Percentiles rank a stretch among this genome's conserved stretches.
phyloP scores from a whole-genome alignment of 2,888 invertebrate genomes.

The Cryptocephalus primarius region DNA sequence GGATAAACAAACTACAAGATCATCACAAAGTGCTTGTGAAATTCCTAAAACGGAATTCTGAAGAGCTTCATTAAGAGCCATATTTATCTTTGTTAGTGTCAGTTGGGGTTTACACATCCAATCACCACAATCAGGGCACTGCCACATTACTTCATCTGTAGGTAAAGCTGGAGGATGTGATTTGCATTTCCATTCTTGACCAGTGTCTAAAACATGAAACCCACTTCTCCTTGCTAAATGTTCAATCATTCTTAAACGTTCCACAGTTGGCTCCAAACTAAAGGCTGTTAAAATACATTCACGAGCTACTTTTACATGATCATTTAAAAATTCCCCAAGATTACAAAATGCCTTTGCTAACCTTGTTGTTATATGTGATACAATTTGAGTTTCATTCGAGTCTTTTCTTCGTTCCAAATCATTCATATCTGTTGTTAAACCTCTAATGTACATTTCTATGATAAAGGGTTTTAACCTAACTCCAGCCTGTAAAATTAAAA shows the following conservation, averaged over 20 bases:
- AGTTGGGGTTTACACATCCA: constrained; percentile 32
- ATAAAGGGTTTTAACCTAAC: constrained; percentile 48
- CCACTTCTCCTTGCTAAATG: constrained; percentile 42
- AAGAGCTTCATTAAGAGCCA: constrained; percentile 36
- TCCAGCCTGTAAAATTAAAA: constrained; percentile 19
- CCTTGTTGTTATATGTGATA: constrained; percentile 46
- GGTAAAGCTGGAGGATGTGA: constrained; percentile 29
- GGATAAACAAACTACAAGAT: constrained; percentile 57
- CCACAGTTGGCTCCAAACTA: constrained; percentile 56
- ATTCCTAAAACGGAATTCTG: constrained; percentile 53
- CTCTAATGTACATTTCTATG: constrained; percentile 62
- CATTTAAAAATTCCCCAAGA: constrained; percentile 48
- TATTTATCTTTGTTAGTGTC: constrained; percentile 28
- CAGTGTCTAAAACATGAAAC: constrained; percentile 35
- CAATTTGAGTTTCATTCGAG: constrained; percentile 41
- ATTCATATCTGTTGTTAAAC: constrained; percentile 66
- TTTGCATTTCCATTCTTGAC: constrained; percentile 33
- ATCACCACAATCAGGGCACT: constrained; percentile 31
- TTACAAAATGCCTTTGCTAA: constrained; percentile 52
- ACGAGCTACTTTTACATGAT: constrained; percentile 49
- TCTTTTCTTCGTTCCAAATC: constrained; percentile 56
- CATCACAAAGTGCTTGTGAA: constrained; percentile 54
- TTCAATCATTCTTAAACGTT: constrained; percentile 47
- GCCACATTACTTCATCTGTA: constrained; percentile 29
- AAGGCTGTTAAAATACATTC: constrained; percentile 69